A percentile compares a stretch with the other conserved stretches of the same genome.
Evolutionary conservation across 2,797 vertebrate genomes (phyloP).

Genomic region (Vireo griseus): DNA sequence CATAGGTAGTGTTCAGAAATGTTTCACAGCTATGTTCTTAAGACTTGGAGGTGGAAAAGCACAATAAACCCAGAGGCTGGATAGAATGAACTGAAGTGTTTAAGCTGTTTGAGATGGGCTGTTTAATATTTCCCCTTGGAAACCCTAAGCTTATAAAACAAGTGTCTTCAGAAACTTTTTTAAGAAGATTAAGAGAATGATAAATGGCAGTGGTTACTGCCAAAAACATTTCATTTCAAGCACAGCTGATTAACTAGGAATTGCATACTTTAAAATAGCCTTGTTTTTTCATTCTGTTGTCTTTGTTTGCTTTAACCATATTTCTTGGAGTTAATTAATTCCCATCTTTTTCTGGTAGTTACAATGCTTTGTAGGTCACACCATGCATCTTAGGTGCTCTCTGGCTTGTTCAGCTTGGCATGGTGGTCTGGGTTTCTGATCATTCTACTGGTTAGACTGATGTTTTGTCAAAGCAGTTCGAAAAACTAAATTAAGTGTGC

Average conservation of each 20-base stretch:
- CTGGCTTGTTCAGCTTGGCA: neutral
- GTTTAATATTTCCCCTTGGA: neutral
- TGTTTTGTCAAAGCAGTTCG: neutral
- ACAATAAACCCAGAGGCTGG: neutral
- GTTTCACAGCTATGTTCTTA: constrained; percentile 11
- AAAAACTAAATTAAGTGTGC: neutral
- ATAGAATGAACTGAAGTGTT: neutral
- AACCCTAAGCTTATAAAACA: neutral
- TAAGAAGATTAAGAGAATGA: neutral
- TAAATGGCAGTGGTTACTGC: neutral
- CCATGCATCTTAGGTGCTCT: rapidly evolving
- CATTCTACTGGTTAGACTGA: rapidly evolving
- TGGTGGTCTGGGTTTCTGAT: neutral
- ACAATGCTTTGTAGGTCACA: neutral
- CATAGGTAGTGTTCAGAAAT: constrained; percentile 46
- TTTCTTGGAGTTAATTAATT: neutral
- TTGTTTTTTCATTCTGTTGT: neutral
- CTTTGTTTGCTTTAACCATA: neutral
- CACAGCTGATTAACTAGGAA: neutral
- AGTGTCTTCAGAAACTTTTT: neutral
- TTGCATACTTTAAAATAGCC: neutral
- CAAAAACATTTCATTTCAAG: neutral
- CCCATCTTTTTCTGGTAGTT: neutral
- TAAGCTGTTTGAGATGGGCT: neutral
- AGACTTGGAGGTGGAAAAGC: neutral